A percentile compares a stretch with the other conserved stretches of the same genome.
Evolutionary conservation across 2,888 invertebrate species (phyloP).

Genomic region (Rhorus exstirpatorius): DNA sequence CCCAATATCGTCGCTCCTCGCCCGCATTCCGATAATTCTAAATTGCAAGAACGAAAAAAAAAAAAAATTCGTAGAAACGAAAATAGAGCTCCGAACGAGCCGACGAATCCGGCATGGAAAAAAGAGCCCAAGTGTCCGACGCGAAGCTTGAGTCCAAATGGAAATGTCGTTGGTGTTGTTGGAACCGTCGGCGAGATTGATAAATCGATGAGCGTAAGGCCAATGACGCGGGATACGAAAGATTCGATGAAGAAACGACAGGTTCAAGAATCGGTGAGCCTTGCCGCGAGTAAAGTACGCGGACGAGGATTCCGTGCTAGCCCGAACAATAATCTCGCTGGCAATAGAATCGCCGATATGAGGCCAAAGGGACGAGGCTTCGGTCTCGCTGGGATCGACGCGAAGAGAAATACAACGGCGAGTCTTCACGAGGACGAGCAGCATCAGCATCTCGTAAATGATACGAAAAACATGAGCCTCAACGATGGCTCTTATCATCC

Average conservation of each 20-base stretch:
- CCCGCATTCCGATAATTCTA: too few relatives aligned
- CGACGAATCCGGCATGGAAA: slow-evolving; percentile 82
- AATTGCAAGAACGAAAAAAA: neutral
- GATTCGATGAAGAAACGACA: slow-evolving; percentile 79
- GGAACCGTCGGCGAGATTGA: slow-evolving; percentile 71
- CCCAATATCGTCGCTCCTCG: too few relatives aligned
- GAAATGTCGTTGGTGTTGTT: slow-evolving; percentile 76
- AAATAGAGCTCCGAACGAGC: slow-evolving; percentile 81
- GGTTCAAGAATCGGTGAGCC: slow-evolving; percentile 81
- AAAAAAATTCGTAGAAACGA: slow-evolving; percentile 77
- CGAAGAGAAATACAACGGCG: slow-evolving; percentile 77
- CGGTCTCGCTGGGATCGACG: slow-evolving; percentile 76
- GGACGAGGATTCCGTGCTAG: slow-evolving; percentile 83
- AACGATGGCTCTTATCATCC: slow-evolving; percentile 80
- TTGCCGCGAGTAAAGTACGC: slow-evolving; percentile 80
- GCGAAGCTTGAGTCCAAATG: slow-evolving; percentile 79
- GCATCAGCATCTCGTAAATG: slow-evolving; percentile 81
- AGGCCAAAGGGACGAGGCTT: slow-evolving; percentile 83
- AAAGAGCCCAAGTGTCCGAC: slow-evolving; percentile 78
- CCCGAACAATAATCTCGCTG: slow-evolving; percentile 81
- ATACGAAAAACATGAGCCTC: slow-evolving; percentile 82
- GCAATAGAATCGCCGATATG: slow-evolving; percentile 79
- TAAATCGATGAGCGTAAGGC: slow-evolving; percentile 71
- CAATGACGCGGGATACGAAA: slow-evolving; percentile 68
- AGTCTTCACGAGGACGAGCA: slow-evolving; percentile 79